These are phyloP conservation scores for Diploscapter pachys DNA, from an alignment of 1,140 invertebrate genomes.

Conservation along the genomic window DNA sequence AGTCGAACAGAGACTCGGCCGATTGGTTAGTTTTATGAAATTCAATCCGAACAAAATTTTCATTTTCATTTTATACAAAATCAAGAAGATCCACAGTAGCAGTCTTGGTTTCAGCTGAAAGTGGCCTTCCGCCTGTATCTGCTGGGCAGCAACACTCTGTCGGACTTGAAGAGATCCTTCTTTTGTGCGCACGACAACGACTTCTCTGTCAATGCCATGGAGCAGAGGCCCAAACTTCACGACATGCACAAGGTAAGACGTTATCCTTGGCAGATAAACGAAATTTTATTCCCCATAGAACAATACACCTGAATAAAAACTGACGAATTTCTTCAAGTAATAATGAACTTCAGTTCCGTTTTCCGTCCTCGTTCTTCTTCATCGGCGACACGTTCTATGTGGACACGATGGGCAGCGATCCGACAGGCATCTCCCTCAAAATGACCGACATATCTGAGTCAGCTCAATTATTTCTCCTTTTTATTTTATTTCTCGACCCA, in stretches of 20 bases:
- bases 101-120: constrained; percentile 10
- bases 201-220: constrained; percentile 9
- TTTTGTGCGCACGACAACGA: constrained; percentile 13
- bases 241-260: constrained; percentile 9
- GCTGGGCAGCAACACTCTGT: constrained; percentile 15
- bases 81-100: too few species aligned
- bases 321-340: neutral
- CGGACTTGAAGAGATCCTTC: constrained; percentile 20
- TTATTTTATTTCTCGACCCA: too few species aligned
- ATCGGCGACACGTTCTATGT: constrained; percentile 29
- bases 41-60: neutral
- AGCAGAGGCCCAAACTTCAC: constrained; percentile 3
- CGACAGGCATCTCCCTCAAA: neutral
- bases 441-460: too few species aligned
- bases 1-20: constrained; percentile 25
- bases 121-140: constrained; percentile 17
- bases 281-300: neutral
- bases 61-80: neutral
- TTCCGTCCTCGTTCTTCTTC: constrained; percentile 28
- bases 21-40: constrained; percentile 13
- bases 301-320: neutral
- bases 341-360: constrained; percentile 1
- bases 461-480: too few species aligned
- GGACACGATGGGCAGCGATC: neutral
- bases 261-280: neutral